A percentile compares a stretch with the other conserved stretches of the same genome.
Evolutionary conservation across 2,113 vertebrate species (phyloP).

Genomic region (Dendropsophus ebraccatus): DNA sequence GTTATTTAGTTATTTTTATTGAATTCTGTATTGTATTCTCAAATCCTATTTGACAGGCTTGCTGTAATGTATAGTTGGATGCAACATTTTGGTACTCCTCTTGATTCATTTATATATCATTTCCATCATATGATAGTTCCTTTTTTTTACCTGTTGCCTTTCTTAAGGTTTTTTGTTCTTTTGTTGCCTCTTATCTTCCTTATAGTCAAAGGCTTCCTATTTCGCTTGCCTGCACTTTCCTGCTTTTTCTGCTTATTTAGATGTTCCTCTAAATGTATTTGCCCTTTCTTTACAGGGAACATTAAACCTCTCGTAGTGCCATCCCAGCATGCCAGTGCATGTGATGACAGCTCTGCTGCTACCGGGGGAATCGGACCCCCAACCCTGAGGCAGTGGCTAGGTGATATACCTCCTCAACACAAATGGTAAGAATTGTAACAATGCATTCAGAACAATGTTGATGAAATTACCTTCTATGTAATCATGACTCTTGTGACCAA

Average conservation of each 20-base stretch:
- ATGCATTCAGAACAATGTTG: not conserved
- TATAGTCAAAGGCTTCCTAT: not conserved
- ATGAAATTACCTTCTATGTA: not conserved
- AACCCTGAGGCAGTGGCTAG: slow-evolving; percentile 39
- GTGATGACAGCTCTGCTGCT: slow-evolving; percentile 46
- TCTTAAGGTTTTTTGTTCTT: not conserved
- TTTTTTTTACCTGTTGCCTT: not conserved
- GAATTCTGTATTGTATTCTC: not conserved
- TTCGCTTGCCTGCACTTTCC: not conserved
- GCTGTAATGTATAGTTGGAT: not conserved
- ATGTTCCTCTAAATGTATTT: not conserved
- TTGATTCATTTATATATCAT: not conserved
- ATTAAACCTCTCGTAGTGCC: not conserved
- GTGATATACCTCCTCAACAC: slow-evolving; percentile 28
- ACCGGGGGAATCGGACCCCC: slow-evolving; percentile 48
- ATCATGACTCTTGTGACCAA: too few relatives aligned
- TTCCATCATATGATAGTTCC: too few relatives aligned
- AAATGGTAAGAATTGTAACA: slow-evolving; percentile 50
- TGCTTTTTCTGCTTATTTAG: not conserved
- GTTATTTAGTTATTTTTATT: too few relatives aligned
- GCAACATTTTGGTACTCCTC: not conserved
- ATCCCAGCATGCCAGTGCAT: slow-evolving; percentile 37
- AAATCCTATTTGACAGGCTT: not conserved
- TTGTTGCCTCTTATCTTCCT: not conserved
- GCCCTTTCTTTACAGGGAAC: slow-evolving; percentile 24